Conservation (phyloP, 2,797 vertebrate genomes). For the Oryzias dopingdopingensis region DNA sequence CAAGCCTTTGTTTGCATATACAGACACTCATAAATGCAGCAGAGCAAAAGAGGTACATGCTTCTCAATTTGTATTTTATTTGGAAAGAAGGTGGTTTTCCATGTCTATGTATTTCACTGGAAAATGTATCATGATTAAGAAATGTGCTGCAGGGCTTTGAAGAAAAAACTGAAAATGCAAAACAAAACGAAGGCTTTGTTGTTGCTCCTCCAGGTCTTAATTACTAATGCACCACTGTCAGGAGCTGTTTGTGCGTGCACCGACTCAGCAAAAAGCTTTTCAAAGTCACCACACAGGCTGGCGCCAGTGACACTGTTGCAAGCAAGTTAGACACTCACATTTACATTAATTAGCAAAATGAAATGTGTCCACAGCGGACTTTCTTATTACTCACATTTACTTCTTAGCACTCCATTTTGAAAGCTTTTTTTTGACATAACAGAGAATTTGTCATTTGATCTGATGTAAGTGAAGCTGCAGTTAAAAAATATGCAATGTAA, state of each 20-base stretch:
- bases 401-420: too few relatives aligned
- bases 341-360: background rate
- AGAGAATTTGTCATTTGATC: too few relatives aligned
- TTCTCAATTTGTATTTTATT: slow-evolving; percentile 46
- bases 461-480: too few relatives aligned
- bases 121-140: slow-evolving; percentile 54
- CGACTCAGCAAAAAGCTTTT: slow-evolving; percentile 68
- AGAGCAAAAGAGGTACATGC: slow-evolving; percentile 13
- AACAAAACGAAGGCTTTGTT: slow-evolving; percentile 62
- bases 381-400: too few relatives aligned
- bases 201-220: slow-evolving; percentile 66
- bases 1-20: slow-evolving; percentile 11
- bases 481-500: too few relatives aligned
- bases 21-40: slow-evolving; percentile 7
- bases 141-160: slow-evolving; percentile 35
- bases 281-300: slow-evolving; percentile 59
- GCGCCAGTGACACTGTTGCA: slow-evolving; percentile 48
- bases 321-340: background rate
- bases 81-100: slow-evolving; percentile 37
- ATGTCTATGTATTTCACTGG: slow-evolving; percentile 42
- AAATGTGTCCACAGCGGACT: too few relatives aligned
- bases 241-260: slow-evolving; percentile 59
- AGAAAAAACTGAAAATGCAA: slow-evolving; percentile 54
- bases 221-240: slow-evolving; percentile 64
- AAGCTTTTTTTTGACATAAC: too few relatives aligned